Evolutionary conservation across 2,797 vertebrate genomes (phyloP).

Genomic region (Okamejei kenojei): DNA sequence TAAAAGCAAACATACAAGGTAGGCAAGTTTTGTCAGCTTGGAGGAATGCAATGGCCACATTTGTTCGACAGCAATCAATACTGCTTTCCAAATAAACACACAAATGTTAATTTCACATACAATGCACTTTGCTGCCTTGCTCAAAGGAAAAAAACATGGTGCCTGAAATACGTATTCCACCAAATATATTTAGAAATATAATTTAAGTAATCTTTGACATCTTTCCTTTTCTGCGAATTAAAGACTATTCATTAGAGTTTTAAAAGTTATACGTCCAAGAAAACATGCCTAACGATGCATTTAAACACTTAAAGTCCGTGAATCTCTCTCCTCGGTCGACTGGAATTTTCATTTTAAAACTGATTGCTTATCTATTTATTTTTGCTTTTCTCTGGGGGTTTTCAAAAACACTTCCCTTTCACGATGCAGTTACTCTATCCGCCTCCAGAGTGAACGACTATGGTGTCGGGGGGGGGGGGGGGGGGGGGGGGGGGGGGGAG

Average conservation of each 20-base stretch:
- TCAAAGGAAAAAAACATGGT: neutral
- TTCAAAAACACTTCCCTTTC: slow-evolving; percentile 2
- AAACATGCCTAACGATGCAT: neutral
- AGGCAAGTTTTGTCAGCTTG: neutral
- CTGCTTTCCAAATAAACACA: neutral
- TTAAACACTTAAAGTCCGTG: neutral
- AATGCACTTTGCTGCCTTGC: neutral
- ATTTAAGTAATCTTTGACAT: slow-evolving; percentile 12
- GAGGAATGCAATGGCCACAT: slow-evolving; percentile 19
- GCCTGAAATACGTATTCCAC: neutral
- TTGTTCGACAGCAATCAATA: slow-evolving; percentile 10
- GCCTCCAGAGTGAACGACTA: too few relatives aligned
- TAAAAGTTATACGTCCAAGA: neutral
- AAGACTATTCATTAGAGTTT: neutral
- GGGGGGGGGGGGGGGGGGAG: neutral
- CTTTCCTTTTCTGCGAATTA: slow-evolving; percentile 1
- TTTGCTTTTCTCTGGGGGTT: neutral
- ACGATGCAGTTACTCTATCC: neutral
- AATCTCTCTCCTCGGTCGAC: neutral
- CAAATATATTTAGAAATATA: neutral
- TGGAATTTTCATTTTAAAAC: slow-evolving; percentile 15
- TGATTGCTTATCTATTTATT: slow-evolving; percentile 13
- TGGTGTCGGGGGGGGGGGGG: too few relatives aligned
- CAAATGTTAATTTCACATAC: neutral
- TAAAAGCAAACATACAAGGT: slow-evolving; percentile 9